Percentiles rank a stretch among this genome's conserved stretches.
Conservation (phyloP, 2,888 invertebrate genomes). For the Atrina japonica region DNA sequence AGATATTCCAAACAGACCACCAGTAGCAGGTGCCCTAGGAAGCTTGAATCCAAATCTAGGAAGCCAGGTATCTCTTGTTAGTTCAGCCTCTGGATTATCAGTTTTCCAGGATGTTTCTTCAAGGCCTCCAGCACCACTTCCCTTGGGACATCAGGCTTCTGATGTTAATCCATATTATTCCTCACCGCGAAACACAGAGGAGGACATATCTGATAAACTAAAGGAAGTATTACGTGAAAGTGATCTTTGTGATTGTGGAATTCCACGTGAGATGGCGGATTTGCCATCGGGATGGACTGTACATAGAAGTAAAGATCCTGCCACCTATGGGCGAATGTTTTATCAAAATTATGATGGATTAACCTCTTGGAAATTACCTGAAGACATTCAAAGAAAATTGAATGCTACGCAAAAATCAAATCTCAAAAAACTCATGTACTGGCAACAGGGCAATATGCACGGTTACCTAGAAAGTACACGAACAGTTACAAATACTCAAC, state of each 20-base stretch:
- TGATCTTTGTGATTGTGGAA: slow-evolving; percentile 70
- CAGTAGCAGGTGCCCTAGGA: slow-evolving; percentile 6
- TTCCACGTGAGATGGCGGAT: slow-evolving; percentile 60
- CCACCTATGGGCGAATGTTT: slow-evolving; percentile 59
- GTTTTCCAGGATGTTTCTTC: slow-evolving; percentile 8
- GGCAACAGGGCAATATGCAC: neutral
- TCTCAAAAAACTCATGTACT: slow-evolving; percentile 24
- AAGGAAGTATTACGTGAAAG: slow-evolving; percentile 59
- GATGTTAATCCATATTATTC: slow-evolving; percentile 59
- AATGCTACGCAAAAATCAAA: slow-evolving; percentile 47
- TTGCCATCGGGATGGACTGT: slow-evolving; percentile 67
- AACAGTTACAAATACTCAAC: no score
- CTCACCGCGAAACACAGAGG: slow-evolving; percentile 52
- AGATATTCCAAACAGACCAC: neutral
- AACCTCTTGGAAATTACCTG: slow-evolving; percentile 66
- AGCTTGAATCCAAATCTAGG: neutral
- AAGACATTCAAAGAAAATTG: slow-evolving; percentile 54
- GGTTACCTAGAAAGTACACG: no score
- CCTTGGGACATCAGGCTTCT: slow-evolving; percentile 23
- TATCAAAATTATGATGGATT: slow-evolving; percentile 61
- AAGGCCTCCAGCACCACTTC: slow-evolving; percentile 55
- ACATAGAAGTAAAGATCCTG: slow-evolving; percentile 63
- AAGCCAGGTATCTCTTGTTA: slow-evolving; percentile 8
- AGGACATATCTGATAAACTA: slow-evolving; percentile 58
- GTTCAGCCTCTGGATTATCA: neutral